Evolutionary conservation across 1,140 invertebrate genomes (phyloP).

Genomic region (Zophobas morio): DNA sequence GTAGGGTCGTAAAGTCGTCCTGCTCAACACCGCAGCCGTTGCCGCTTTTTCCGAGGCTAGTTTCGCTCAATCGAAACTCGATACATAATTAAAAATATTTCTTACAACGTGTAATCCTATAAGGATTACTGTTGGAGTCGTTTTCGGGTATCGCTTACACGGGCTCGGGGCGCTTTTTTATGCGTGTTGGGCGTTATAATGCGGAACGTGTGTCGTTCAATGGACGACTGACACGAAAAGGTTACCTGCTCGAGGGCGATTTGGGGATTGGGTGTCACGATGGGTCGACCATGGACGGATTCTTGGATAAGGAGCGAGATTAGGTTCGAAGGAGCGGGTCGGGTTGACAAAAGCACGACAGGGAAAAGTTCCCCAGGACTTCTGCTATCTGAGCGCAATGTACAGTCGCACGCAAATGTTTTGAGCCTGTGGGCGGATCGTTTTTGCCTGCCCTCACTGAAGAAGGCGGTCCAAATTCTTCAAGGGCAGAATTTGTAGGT

Average conservation of each 20-base stretch:
- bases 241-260: constrained; percentile 28
- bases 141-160: constrained; percentile 37
- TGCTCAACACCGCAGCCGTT: too few species aligned
- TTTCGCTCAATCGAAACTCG: constrained; percentile 4
- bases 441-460: too few species aligned
- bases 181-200: constrained; percentile 13
- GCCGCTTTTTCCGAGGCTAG: background rate
- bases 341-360: background rate
- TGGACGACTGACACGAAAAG: constrained; percentile 32
- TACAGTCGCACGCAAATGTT: too few species aligned
- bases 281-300: background rate
- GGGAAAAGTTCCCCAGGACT: background rate
- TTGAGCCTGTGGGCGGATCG: too few species aligned
- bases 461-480: too few species aligned
- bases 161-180: constrained; percentile 36
- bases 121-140: constrained; percentile 31
- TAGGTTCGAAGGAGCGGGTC: background rate
- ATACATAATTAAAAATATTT: constrained; percentile 40
- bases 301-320: background rate
- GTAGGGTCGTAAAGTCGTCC: background rate
- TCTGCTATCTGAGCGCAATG: too few species aligned
- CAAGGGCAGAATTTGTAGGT: too few species aligned
- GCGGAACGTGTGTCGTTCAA: constrained; percentile 28
- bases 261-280: constrained; percentile 20
- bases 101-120: constrained; percentile 33